phyloP scores from a whole-genome alignment of 2,888 invertebrate species.

The Cantharis rufa region DNA sequence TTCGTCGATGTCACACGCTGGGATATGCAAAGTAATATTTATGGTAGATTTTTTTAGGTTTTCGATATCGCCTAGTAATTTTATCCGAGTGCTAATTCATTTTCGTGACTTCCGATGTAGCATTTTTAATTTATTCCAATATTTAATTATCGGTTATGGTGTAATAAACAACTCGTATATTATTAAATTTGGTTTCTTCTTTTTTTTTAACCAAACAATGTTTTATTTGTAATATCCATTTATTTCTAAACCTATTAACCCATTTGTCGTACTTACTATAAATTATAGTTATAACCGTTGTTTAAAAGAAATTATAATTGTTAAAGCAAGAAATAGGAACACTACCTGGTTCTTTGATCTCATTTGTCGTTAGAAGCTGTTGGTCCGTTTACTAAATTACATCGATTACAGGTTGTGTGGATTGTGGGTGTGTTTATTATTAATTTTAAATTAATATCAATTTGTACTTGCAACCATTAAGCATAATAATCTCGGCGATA shows the following conservation, averaged over 20 bases:
- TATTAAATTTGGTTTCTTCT: not conserved
- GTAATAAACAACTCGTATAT: not conserved
- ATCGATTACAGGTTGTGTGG: not conserved
- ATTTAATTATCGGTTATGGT: not conserved
- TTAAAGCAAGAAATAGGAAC: constrained; percentile 15
- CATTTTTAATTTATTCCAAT: not conserved
- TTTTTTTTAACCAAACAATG: not conserved
- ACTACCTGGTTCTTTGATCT: constrained; percentile 24
- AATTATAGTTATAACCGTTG: constrained; percentile 2
- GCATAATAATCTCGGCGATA: not conserved
- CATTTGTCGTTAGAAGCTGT: constrained; percentile 6
- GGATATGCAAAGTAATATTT: not conserved
- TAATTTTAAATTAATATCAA: constrained; percentile 18
- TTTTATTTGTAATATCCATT: not conserved
- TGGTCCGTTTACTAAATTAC: not conserved
- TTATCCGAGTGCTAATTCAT: not conserved
- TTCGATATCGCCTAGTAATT: not conserved
- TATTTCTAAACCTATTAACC: constrained; percentile 3
- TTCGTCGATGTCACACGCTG: not conserved
- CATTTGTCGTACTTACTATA: not conserved
- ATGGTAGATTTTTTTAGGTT: not conserved
- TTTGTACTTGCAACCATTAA: not conserved
- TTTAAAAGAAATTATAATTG: constrained; percentile 2
- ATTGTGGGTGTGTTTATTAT: constrained; percentile 16
- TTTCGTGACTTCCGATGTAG: not conserved